Base-by-base conservation (phyloP, 1,140 invertebrate species). In the Zaprionus inermis region DNA sequence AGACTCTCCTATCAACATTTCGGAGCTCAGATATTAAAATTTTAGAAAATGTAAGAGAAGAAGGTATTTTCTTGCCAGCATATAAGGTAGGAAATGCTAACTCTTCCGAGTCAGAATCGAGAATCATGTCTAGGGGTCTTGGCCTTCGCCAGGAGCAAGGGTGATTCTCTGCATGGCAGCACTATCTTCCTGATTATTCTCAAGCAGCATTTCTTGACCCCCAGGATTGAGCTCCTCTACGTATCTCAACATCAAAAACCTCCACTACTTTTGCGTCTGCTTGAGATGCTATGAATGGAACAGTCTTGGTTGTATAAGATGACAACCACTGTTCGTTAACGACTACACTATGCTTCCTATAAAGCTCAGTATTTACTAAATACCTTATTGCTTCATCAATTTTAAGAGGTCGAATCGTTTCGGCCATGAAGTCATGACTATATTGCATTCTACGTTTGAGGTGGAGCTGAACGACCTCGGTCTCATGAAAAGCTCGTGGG, bases 101-200 rank as follows among this genome's bases (percentile, higher is more conserved):
- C 20, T 55, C 22, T n/a, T 52, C 34, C 4, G n/a, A 32, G 14
- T 54, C 28, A 30, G 24, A 24, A 54, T 54, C 20, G 6, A 54
- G 24, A 54, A 54, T 54, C 51, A 28, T n/a, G 5, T 38, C 14
- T 14, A 54, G 22, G 14, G 5, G 51, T 28, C 51, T 51, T 65
- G 61, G 46, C 22, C 51, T 59, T 68, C 66, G 20, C 56, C 66
- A 51, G 56, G 46, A 36, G 55, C 66, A n/a, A 68, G 58, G 32
- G 18, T 46, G 12, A 68, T 52, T 51, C 56, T 59, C 46, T 59
- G 44, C 12, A 68, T 16, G 18, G 9, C 28, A 34, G 59, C 22
- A 54, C 51, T 52, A 0, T 49, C 66, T 59, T 12, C 16, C 5
- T 58, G 30, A n/a, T n/a, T 34, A 38, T 52, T 68, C 12, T 68